Conservation (phyloP, 2,888 invertebrate species). For the Hyposoter dolosus region DNA sequence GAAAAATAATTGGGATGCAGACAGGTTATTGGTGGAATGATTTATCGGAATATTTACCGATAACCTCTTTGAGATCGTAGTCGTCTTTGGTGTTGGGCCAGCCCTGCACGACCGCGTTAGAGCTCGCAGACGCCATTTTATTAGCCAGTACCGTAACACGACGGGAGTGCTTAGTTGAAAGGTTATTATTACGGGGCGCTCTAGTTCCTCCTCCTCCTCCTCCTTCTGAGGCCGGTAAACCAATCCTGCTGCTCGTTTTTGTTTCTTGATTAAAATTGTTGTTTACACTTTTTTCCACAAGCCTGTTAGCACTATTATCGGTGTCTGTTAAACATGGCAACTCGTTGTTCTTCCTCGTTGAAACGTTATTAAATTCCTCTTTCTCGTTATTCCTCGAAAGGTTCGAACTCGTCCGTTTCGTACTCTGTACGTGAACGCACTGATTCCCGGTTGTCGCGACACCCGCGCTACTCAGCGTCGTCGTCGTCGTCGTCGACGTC, state of each 20-base stretch:
- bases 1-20: conserved; percentile 10
- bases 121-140: conserved; percentile 87
- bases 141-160: conserved; percentile 87
- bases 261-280: conserved; percentile 56
- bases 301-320: conserved; percentile 33
- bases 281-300: conserved; percentile 44
- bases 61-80: conserved; percentile 97
- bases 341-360: conserved; percentile 36
- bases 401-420: conserved; percentile 64
- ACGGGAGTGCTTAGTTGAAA: conserved; percentile 83
- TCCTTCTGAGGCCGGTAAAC: conserved; percentile 64
- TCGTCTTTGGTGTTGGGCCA: conserved; percentile 97
- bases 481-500: conserved; percentile 43
- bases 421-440: conserved; percentile 65
- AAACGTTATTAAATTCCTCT: conserved; percentile 34
- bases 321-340: conserved; percentile 47
- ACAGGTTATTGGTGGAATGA: conserved; percentile 16
- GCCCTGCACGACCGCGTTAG: conserved; percentile 85
- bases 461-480: conserved; percentile 83
- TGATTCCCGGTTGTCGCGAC: conserved; percentile 74
- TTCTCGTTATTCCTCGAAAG: conserved; percentile 43
- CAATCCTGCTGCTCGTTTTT: conserved; percentile 56
- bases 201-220: conserved; percentile 68
- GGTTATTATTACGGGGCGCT: conserved; percentile 83
- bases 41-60: conserved; percentile 88